These are phyloP conservation scores for Erinaceus europaeus DNA, from an alignment of 2,113 vertebrate species.

Conservation along the genomic window DNA sequence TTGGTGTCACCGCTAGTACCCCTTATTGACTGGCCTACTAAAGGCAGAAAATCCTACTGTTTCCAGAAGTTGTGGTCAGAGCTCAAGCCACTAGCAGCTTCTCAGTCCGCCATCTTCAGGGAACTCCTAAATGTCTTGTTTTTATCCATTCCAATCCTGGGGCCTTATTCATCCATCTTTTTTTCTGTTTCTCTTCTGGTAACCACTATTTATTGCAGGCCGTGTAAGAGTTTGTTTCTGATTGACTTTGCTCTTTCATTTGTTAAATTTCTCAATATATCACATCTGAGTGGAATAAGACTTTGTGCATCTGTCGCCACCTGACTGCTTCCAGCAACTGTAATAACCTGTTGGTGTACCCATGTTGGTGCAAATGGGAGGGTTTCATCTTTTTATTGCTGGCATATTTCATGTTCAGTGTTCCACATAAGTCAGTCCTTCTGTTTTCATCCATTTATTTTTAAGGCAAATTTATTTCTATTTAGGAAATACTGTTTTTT, in stretches of 20 bases:
- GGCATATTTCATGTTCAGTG: too few species aligned
- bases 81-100: too few species aligned
- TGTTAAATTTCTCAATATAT: background rate
- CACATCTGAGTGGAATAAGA: background rate
- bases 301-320: background rate
- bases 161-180: background rate
- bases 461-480: too few species aligned
- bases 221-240: background rate
- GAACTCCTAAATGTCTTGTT: background rate
- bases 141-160: too few species aligned
- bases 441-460: too few species aligned
- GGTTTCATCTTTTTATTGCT: background rate
- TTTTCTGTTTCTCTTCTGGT: background rate
- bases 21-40: too few species aligned
- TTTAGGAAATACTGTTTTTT: too few species aligned
- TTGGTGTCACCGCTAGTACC: too few species aligned
- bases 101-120: too few species aligned
- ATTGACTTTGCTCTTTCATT: background rate
- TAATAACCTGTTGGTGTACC: background rate
- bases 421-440: too few species aligned
- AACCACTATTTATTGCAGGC: background rate
- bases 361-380: background rate
- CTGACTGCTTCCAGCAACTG: background rate
- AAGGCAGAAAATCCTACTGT: too few species aligned
- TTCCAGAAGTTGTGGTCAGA: too few species aligned